Evolutionary conservation across 2,113 vertebrate genomes (phyloP).

Genomic region (Sander vitreus): DNA sequence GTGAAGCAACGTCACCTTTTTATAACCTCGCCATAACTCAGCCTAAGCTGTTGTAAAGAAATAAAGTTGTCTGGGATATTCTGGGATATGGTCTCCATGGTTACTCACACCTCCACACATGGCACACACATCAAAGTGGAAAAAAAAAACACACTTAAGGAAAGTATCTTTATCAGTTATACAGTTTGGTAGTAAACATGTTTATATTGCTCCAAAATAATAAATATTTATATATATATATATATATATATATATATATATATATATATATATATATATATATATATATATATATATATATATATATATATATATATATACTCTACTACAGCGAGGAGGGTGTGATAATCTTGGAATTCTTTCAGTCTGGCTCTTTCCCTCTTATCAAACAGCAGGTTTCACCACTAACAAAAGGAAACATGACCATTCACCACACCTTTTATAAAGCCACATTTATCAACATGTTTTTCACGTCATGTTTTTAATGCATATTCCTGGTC

Average conservation of each 20-base stretch:
- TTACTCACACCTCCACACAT: conserved; percentile 26
- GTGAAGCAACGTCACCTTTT: conserved; percentile 39
- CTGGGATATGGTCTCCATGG: conserved; percentile 41
- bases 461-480: conserved; percentile 9
- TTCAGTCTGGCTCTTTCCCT: conserved; percentile 40
- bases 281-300: too few species aligned
- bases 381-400: conserved; percentile 65
- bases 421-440: conserved; percentile 23
- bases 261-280: too few species aligned
- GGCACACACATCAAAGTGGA: conserved; percentile 5
- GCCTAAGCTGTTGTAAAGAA: conserved; percentile 56
- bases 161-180: neutral
- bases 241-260: too few species aligned
- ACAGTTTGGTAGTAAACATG: neutral
- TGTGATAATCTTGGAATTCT: conserved; percentile 26
- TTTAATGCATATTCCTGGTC: neutral
- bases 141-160: conserved; percentile 7
- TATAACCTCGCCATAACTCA: conserved; percentile 61
- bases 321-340: too few species aligned
- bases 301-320: too few species aligned
- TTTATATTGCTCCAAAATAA: neutral
- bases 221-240: neutral
- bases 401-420: conserved; percentile 50
- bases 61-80: conserved; percentile 67
- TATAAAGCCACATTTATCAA: conserved; percentile 20